phyloP scores from a whole-genome alignment of 35 echinoderm and acorn worm genomes.

The Ophioderma brevispina region DNA sequence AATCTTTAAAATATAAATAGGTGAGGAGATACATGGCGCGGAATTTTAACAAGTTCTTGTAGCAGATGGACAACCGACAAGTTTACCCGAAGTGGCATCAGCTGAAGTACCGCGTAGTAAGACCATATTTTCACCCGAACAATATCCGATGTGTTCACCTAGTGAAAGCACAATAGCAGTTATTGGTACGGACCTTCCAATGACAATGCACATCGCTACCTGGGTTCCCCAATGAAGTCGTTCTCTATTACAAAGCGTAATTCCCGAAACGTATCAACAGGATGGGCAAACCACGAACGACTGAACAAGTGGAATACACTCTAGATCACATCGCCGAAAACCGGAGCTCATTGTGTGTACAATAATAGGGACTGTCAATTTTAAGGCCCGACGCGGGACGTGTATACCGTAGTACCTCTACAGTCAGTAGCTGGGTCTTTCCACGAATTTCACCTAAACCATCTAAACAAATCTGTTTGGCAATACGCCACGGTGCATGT shows the following conservation, averaged over 20 bases:
- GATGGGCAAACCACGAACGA: not conserved
- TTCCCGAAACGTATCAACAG: no score
- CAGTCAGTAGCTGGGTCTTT: not conserved
- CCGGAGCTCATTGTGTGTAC: not conserved
- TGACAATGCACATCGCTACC: not conserved
- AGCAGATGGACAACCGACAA: not conserved
- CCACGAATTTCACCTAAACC: not conserved
- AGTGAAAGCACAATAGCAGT: not conserved
- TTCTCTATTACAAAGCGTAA: no score
- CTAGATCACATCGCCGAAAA: not conserved
- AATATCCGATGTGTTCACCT: not conserved
- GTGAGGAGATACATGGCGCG: not conserved
- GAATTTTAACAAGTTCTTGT: not conserved
- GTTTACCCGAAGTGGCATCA: not conserved
- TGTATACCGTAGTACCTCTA: not conserved
- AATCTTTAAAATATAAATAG: not conserved
- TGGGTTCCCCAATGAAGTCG: not conserved
- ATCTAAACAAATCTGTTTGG: not conserved
- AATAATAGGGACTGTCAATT: not conserved
- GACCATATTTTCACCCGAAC: not conserved
- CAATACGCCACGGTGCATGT: not conserved
- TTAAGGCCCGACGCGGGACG: not conserved
- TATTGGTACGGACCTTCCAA: not conserved
- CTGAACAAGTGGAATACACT: not conserved
- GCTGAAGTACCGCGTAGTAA: not conserved